A percentile compares a stretch with the other conserved stretches of the same genome.
Conservation (phyloP, 2,888 invertebrate species). For the Diachrysia chrysitis region DNA sequence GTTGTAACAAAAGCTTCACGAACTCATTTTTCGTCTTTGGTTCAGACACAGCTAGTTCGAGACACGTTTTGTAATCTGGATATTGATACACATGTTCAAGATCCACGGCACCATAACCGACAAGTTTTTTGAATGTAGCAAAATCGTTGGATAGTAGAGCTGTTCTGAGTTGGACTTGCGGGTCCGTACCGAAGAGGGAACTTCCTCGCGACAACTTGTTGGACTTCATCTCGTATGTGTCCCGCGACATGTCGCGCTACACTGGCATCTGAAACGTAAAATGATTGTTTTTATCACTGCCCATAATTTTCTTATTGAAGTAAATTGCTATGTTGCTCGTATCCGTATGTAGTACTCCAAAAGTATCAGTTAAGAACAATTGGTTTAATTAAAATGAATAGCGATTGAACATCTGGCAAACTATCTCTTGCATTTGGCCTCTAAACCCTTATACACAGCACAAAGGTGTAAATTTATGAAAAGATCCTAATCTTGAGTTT, state of each 20-base stretch:
- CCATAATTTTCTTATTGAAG: slow-evolving; percentile 75
- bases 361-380: slow-evolving; percentile 65
- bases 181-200: slow-evolving; percentile 84
- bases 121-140: slow-evolving; percentile 85
- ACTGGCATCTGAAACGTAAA: slow-evolving; percentile 85
- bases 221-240: slow-evolving; percentile 86
- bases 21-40: slow-evolving; percentile 84
- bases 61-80: slow-evolving; percentile 89
- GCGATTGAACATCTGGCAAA: slow-evolving; percentile 66
- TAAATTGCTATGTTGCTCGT: slow-evolving; percentile 68
- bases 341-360: slow-evolving; percentile 66
- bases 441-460: slow-evolving; percentile 32
- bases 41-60: slow-evolving; percentile 89
- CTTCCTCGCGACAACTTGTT: slow-evolving; percentile 79
- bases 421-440: slow-evolving; percentile 27
- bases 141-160: slow-evolving; percentile 87
- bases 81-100: slow-evolving; percentile 88
- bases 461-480: slow-evolving; percentile 47
- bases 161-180: slow-evolving; percentile 85
- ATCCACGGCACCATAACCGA: slow-evolving; percentile 84
- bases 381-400: slow-evolving; percentile 76
- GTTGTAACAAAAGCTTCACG: slow-evolving; percentile 88
- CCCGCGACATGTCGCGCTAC: slow-evolving; percentile 78
- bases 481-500: slow-evolving; percentile 65
- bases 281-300: slow-evolving; percentile 59